Conservation (phyloP, 2,797 vertebrate genomes). For the Calcarius lapponicus region DNA sequence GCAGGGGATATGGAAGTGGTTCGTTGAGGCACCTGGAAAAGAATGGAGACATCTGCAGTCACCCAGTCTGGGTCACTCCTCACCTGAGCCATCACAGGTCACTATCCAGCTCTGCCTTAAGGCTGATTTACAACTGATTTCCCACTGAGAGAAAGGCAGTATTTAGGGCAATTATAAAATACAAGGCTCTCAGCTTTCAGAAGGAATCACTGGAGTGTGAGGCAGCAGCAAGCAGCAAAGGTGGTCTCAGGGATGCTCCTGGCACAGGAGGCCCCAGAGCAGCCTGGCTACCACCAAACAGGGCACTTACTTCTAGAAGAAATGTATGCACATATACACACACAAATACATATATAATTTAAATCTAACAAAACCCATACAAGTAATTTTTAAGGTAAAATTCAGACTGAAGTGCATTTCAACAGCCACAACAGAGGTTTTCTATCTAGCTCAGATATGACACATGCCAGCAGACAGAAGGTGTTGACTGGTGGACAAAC, state of each 20-base stretch:
- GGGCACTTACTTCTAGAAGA: neutral
- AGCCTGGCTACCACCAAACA: neutral
- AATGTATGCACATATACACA: neutral
- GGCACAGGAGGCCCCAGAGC: neutral
- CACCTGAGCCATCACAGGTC: neutral
- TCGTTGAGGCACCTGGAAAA: conserved; percentile 92
- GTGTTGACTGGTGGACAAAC: neutral
- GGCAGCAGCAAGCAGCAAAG: neutral
- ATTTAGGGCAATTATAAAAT: neutral
- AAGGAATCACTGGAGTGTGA: neutral
- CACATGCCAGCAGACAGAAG: neutral
- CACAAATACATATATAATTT: neutral
- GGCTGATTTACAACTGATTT: neutral
- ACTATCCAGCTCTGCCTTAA: neutral
- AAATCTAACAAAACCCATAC: neutral
- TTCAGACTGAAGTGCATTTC: neutral
- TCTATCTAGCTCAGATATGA: neutral
- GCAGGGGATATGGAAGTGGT: conserved; percentile 98
- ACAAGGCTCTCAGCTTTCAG: neutral
- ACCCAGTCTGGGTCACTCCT: neutral
- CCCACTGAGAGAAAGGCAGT: neutral
- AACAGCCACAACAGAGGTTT: neutral
- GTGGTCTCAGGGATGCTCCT: neutral
- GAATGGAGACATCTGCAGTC: neutral
- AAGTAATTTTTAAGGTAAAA: neutral